A percentile compares a stretch with the other conserved stretches of the same genome.
These are phyloP conservation scores for Drosophila neonasuta DNA, from an alignment of 2,888 invertebrate genomes.

Conservation along the genomic window DNA sequence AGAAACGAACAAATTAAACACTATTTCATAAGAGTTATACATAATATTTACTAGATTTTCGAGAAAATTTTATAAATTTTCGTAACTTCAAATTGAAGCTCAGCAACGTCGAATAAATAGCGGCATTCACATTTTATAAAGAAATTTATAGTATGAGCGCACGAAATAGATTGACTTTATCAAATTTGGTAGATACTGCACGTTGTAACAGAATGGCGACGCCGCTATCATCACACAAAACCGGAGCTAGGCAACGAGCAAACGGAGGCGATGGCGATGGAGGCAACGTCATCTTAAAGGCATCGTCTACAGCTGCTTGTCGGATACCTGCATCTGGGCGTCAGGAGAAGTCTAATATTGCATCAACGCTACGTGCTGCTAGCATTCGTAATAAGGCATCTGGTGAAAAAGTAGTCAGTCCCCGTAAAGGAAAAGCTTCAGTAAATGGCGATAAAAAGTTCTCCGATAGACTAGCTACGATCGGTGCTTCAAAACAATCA, in stretches of 20 bases:
- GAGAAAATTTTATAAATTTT: constrained; percentile 29
- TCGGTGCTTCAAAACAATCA: constrained; percentile 16
- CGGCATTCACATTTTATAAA: constrained; percentile 12
- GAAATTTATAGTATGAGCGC: constrained; percentile 36
- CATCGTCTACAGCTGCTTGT: background rate
- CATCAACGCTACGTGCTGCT: constrained; percentile 58
- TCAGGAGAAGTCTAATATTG: constrained; percentile 59
- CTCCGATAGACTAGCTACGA: background rate
- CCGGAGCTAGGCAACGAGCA: constrained; percentile 37
- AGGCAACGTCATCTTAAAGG: constrained; percentile 49
- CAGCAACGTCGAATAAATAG: constrained; percentile 37
- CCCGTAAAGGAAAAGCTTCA: constrained; percentile 7
- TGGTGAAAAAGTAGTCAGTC: constrained; percentile 11
- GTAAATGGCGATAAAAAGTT: constrained; percentile 9
- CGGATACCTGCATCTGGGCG: background rate
- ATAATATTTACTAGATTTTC: background rate
- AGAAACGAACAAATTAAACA: background rate
- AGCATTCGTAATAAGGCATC: constrained; percentile 37
- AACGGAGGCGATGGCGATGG: constrained; percentile 65
- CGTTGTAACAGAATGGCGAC: constrained; percentile 34
- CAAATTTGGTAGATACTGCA: constrained; percentile 9
- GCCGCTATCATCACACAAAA: constrained; percentile 52
- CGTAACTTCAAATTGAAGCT: constrained; percentile 27
- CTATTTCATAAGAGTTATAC: constrained; percentile 10
- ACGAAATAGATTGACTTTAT: constrained; percentile 8